phyloP scores from a whole-genome alignment of 2,888 invertebrate species.

The Myathropa florea region DNA sequence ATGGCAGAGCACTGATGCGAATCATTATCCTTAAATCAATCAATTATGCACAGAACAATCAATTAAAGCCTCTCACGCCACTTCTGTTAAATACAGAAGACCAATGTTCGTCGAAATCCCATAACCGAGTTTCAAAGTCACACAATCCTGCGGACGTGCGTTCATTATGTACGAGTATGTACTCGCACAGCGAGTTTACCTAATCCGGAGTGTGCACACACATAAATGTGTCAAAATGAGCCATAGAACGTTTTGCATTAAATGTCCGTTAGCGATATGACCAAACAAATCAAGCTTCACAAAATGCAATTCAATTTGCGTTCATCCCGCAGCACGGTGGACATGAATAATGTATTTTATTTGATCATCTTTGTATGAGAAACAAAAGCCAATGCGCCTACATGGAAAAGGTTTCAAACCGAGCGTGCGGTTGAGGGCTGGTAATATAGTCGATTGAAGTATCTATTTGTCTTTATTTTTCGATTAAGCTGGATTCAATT shows the following conservation, averaged over 20 bases:
- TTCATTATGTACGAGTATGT: too few species aligned
- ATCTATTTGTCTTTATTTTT: constrained; percentile 54
- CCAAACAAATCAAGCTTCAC: constrained; percentile 1
- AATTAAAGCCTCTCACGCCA: too few species aligned
- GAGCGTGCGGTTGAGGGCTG: neutral
- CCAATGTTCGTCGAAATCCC: too few species aligned
- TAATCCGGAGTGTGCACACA: neutral
- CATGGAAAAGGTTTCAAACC: neutral
- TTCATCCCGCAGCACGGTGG: neutral
- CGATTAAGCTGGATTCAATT: constrained; percentile 65
- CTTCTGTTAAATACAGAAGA: too few species aligned
- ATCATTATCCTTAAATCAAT: too few species aligned
- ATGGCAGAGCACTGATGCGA: too few species aligned
- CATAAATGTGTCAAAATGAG: neutral
- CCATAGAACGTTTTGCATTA: constrained; percentile 13
- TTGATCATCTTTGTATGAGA: constrained; percentile 18
- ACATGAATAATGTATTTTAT: constrained; percentile 30
- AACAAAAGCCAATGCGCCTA: constrained; percentile 10
- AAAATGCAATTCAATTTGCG: constrained; percentile 41
- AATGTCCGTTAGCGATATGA: constrained; percentile 1
- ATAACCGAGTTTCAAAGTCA: too few species aligned
- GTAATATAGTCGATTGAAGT: constrained; percentile 35
- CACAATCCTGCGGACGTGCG: neutral
- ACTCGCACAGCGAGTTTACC: too few species aligned
- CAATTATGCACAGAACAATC: too few species aligned